Base-by-base conservation (phyloP, 2,888 invertebrate species). In the Eurytoma adleriae region DNA sequence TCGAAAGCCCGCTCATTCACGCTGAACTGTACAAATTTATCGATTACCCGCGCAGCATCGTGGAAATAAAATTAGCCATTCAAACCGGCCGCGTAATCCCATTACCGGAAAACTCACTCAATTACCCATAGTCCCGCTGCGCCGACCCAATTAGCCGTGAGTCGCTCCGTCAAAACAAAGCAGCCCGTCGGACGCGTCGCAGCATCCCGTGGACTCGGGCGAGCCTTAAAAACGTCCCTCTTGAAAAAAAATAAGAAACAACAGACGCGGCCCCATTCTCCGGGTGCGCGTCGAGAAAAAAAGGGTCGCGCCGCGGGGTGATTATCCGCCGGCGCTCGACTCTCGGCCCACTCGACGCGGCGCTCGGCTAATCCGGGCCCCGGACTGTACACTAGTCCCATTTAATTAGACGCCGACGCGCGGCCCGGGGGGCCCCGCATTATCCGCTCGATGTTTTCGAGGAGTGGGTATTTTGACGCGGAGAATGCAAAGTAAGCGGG, bases 391-490 rank as follows among this genome's bases (percentile, higher is more conserved):
- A 30, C 64, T 79, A 80, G 75, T 80, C n/a, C 79, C 56, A 61
- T 71, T 80, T 80, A 75, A 80, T 80, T 75, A 75, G 71, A 80
- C 71, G 79, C 75, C 66, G 66, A 52, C 68, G 62, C 62, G 27
- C 62, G 54, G 68, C 30, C 3, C 30, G 30, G 30, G 30, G 30
- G 30, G n/a, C n/a, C n/a, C 30, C 30, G 30, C 30, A 30, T 30
- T 30, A 30, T 2, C 30, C 30, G 30, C 30, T 30, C 30, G 30
- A 30, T 30, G 30, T 30, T 30, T 2, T 30, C 30, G 30, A 3
- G 30, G 30, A 30, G 30, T 30, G 30, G 30, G 68, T 75, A 75
- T 75, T 75, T 75, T 75, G 68, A 75, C 75, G 66, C 59, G 18
- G 57, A 61, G 75, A 75, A 75, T 75, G 68, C 64, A 50, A 59